These are phyloP conservation scores for Rhorus exstirpatorius DNA, from an alignment of 2,888 invertebrate species.

Conservation along the genomic window DNA sequence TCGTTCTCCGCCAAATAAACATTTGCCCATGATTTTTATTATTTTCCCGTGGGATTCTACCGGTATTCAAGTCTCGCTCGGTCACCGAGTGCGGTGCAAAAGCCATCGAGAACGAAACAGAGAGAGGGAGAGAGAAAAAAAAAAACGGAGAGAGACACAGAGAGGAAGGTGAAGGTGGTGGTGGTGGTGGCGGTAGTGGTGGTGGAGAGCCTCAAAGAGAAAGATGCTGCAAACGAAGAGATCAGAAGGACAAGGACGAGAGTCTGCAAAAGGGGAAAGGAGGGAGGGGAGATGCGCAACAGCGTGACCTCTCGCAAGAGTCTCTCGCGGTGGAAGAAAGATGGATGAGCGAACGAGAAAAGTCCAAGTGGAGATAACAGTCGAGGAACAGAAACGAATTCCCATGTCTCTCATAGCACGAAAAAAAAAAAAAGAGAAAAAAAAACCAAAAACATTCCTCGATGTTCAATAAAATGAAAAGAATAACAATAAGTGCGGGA, in stretches of 20 bases:
- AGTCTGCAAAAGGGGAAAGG: slow-evolving; percentile 48
- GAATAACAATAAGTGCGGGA: neutral
- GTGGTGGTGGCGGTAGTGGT: too few relatives aligned
- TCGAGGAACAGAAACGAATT: slow-evolving; percentile 15
- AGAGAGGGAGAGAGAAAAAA: slow-evolving; percentile 59
- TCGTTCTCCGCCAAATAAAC: slow-evolving; percentile 7
- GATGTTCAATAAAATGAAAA: neutral
- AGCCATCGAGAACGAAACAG: slow-evolving; percentile 55
- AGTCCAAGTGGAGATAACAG: slow-evolving; percentile 45
- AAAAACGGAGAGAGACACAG: slow-evolving; percentile 58
- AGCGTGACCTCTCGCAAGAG: slow-evolving; percentile 56
- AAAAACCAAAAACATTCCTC: slow-evolving; percentile 1
- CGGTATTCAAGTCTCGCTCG: slow-evolving; percentile 45
- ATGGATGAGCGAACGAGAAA: slow-evolving; percentile 57
- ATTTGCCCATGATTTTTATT: slow-evolving; percentile 41
- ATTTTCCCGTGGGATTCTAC: slow-evolving; percentile 42
- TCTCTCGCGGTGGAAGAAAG: slow-evolving; percentile 53
- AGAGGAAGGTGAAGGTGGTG: slow-evolving; percentile 54
- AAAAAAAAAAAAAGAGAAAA: neutral
- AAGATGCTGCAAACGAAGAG: slow-evolving; percentile 47
- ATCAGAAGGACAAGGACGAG: slow-evolving; percentile 52
- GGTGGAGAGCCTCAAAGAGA: slow-evolving; percentile 27
- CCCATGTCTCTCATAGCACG: neutral
- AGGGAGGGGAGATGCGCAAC: slow-evolving; percentile 51
- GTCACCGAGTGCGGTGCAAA: slow-evolving; percentile 44